Percentiles rank a stretch among this genome's conserved stretches.
phyloP scores from a whole-genome alignment of 1,140 invertebrate species.

The Reticulitermes speratus region DNA sequence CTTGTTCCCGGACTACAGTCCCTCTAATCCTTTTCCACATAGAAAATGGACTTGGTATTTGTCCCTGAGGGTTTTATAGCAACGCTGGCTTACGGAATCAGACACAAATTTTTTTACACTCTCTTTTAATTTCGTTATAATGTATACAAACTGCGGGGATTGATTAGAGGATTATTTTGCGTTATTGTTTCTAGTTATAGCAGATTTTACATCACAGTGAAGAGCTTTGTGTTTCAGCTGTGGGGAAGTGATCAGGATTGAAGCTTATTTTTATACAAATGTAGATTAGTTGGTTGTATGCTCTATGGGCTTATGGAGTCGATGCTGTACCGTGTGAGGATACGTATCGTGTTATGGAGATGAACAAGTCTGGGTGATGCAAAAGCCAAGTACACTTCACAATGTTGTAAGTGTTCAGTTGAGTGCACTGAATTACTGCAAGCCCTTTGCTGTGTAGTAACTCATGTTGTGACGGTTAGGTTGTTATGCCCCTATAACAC shows the following conservation, averaged over 20 bases:
- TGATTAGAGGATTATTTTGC: neutral
- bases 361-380: neutral
- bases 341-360: neutral
- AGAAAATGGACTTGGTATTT: no score
- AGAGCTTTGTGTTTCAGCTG: neutral
- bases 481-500: no score
- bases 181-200: neutral
- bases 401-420: neutral
- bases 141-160: neutral
- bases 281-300: neutral
- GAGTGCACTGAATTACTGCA: neutral
- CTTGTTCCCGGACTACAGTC: no score
- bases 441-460: no score
- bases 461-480: no score
- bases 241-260: neutral
- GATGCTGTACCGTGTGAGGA: neutral
- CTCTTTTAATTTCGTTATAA: neutral
- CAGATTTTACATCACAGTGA: neutral
- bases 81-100: neutral
- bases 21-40: no score
- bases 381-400: neutral
- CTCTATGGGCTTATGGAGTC: neutral
- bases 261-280: neutral
- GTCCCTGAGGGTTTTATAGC: neutral
- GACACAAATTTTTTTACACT: neutral